Evolutionary conservation across 1,140 invertebrate genomes (phyloP).

Genomic region (Bemisia tabaci): DNA sequence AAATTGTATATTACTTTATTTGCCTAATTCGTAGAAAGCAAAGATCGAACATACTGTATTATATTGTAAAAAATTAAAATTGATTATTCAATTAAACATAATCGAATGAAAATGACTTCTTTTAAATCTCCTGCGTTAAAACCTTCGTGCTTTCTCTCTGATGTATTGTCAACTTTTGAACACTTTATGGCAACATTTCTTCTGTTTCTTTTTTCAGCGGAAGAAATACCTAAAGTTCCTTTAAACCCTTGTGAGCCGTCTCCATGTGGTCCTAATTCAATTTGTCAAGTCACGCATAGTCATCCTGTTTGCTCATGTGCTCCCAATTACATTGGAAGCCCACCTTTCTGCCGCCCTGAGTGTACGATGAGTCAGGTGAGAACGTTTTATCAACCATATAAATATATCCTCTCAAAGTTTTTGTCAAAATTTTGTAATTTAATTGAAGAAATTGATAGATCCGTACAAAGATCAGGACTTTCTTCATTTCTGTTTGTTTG

Average conservation of each 20-base stretch:
- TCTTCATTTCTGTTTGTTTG: too few relatives aligned
- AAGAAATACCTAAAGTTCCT: constrained; percentile 25
- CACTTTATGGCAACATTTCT: too few relatives aligned
- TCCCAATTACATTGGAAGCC: constrained; percentile 58
- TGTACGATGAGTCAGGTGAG: constrained; percentile 52
- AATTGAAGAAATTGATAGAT: too few relatives aligned
- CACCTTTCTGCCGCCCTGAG: constrained; percentile 68
- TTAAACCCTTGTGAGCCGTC: constrained; percentile 61
- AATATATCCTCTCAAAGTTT: too few relatives aligned
- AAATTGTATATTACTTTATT: too few relatives aligned
- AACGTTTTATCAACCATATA: too few relatives aligned
- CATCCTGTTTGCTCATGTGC: constrained; percentile 63
- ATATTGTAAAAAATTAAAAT: not conserved
- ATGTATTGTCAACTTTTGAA: too few relatives aligned
- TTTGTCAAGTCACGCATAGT: constrained; percentile 51
- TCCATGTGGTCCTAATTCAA: constrained; percentile 66
- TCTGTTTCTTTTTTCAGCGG: constrained; percentile 7
- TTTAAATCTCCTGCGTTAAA: not conserved
- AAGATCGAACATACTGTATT: not conserved
- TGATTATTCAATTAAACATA: not conserved
- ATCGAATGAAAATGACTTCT: not conserved
- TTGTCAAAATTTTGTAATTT: too few relatives aligned
- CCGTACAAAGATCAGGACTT: too few relatives aligned
- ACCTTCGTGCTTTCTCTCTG: not conserved
- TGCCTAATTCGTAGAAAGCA: too few relatives aligned